Base-by-base conservation (phyloP, 1,140 invertebrate genomes). In the Camponotus pennsylvanicus region DNA sequence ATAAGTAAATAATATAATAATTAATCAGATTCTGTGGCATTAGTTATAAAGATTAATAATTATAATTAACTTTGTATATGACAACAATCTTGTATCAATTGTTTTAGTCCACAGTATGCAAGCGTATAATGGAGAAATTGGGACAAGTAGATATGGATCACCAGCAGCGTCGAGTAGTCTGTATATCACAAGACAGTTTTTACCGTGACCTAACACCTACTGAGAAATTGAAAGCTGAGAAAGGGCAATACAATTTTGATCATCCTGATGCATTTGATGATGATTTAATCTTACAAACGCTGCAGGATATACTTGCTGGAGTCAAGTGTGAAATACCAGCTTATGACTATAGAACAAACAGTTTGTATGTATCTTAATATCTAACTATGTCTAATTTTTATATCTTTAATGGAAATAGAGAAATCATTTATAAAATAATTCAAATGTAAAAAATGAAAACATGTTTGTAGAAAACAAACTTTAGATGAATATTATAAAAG, bases 201-300 rank as follows among this genome's bases (percentile, higher is more conserved):
- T 99, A 99, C 94, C 96, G 98, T 69, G 97, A 98, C 87, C 96
- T 99, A 34, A 97, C 96, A 15, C 95, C 96, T 1, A 96, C 97
- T 13, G 98, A 99, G 93, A 97, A 97, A 92, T 92, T 96, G 0
- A 97, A 97, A 93, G 99, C 99, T n/a, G 96, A 97, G 71, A 97
- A 97, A 91, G 99, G 99, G 67, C 97, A 98, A 85, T 99, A 98
- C 92, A 99, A 99, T 95, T 99, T 99, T 95, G 99, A 99, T 95
- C 99, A 99, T 96, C 99, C 99, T 37, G 97, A 98, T 95, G 98
- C 98, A 0, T 98, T 99, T 94, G 98, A 99, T 94, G 97, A 98
- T 92, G 97, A 98, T 66, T 95, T 98, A 27, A 97, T 99, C 92
- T 95, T 97, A 32, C 95, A 97, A 69, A 98, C 97, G 0, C 94